Conservation (phyloP, 2,888 invertebrate genomes). For the Carpatolechia fugitivella region DNA sequence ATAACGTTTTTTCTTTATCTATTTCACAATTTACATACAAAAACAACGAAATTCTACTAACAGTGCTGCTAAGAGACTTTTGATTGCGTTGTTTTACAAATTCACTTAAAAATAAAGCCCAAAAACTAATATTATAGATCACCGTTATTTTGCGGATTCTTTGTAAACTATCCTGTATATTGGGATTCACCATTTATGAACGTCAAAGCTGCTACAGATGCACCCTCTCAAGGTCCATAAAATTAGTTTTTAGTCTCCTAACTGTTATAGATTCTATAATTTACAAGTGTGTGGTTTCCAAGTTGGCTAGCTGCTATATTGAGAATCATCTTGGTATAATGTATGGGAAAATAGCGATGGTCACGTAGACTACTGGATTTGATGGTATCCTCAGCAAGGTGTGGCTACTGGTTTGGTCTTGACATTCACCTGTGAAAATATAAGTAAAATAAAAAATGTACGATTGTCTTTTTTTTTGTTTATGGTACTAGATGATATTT, state of each 20-base stretch:
- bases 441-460: not conserved
- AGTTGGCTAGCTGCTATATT: slow-evolving; percentile 31
- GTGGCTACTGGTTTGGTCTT: slow-evolving; percentile 61
- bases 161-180: too few species aligned
- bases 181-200: too few species aligned
- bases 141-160: too few species aligned
- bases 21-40: slow-evolving; percentile 19
- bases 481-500: too few species aligned
- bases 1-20: slow-evolving; percentile 17
- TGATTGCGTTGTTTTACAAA: slow-evolving; percentile 12
- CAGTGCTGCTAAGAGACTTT: slow-evolving; percentile 24
- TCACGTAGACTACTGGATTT: slow-evolving; percentile 37
- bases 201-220: not conserved
- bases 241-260: slow-evolving; percentile 11
- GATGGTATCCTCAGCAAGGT: slow-evolving; percentile 46
- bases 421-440: slow-evolving; percentile 81
- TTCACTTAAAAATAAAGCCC: slow-evolving; percentile 6
- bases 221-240: slow-evolving; percentile 4
- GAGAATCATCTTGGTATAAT: slow-evolving; percentile 70
- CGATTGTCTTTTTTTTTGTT: too few species aligned
- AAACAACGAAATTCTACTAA: slow-evolving; percentile 10
- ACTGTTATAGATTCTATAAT: slow-evolving; percentile 40
- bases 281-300: slow-evolving; percentile 44
- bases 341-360: slow-evolving; percentile 45
- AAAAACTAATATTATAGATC: slow-evolving; percentile 2